Evolutionary conservation across 1,140 invertebrate species (phyloP).

Genomic region (Cherax quadricarinatus): DNA sequence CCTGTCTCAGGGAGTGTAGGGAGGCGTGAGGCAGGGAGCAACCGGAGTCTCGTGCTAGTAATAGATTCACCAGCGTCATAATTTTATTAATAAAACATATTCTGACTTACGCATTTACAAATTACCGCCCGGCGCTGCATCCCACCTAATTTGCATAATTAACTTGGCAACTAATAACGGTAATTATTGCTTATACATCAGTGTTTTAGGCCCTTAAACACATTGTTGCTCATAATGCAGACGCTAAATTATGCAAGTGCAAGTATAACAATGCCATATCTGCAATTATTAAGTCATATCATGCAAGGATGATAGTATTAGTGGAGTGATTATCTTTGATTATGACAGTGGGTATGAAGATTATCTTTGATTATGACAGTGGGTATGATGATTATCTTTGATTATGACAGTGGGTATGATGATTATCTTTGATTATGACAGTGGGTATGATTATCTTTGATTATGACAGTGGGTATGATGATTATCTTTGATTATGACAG

Average conservation of each 20-base stretch:
- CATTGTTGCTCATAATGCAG: not conserved
- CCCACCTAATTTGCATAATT: constrained; percentile 1
- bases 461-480: too few relatives aligned
- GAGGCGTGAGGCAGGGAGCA: not conserved
- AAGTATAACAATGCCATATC: too few relatives aligned
- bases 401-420: too few relatives aligned
- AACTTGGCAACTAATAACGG: not conserved
- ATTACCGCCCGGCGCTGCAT: not conserved
- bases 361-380: too few relatives aligned
- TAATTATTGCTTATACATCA: constrained; percentile 20
- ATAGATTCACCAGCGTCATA: not conserved
- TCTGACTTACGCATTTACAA: constrained; percentile 9
- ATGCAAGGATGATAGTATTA: too few relatives aligned
- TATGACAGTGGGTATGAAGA: too few relatives aligned
- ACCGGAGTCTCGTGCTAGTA: not conserved
- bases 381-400: too few relatives aligned
- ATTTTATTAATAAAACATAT: constrained; percentile 19
- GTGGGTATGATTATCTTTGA: too few relatives aligned
- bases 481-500: too few relatives aligned
- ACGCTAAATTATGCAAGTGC: not conserved
- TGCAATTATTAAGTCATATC: too few relatives aligned
- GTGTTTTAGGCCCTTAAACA: not conserved
- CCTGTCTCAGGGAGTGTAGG: not conserved
- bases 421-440: too few relatives aligned
- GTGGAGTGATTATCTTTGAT: too few relatives aligned